A percentile compares a stretch with the other conserved stretches of the same genome.
Conservation (phyloP, 2,113 vertebrate species). For the Nothocercus nigrocapillus region DNA sequence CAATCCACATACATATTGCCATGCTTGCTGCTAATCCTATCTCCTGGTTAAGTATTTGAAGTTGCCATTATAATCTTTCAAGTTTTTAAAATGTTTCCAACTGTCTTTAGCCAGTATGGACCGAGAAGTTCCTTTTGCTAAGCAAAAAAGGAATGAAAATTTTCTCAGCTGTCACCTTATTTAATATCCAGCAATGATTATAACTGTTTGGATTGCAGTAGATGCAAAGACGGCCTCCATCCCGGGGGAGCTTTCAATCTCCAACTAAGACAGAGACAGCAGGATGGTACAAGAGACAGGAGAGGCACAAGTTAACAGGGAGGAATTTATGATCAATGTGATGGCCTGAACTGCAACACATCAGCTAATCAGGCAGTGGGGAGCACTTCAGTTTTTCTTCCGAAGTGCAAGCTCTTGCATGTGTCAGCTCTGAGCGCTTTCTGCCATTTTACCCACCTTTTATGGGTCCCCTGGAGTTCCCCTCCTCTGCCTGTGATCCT, state of each 20-base stretch:
- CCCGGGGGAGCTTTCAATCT: constrained; percentile 11
- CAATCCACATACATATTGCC: neutral
- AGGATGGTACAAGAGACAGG: neutral
- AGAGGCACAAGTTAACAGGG: neutral
- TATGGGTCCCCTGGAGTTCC: neutral
- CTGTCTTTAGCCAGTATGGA: neutral
- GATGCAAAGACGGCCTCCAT: neutral
- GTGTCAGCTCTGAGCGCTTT: constrained; percentile 1
- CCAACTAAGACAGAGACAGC: neutral
- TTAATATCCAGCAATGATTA: neutral
- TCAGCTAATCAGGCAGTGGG: constrained; percentile 40
- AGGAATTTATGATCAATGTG: neutral
- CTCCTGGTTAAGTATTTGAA: neutral
- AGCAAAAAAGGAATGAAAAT: neutral
- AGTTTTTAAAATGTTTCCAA: neutral
- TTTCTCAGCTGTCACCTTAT: neutral
- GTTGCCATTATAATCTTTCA: neutral
- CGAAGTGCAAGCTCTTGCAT: neutral
- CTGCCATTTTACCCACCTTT: neutral
- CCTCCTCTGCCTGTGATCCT: neutral
- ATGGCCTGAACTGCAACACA: neutral
- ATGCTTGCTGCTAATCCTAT: neutral
- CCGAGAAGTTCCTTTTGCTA: neutral
- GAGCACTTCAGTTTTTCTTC: constrained; percentile 43
- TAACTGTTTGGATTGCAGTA: neutral